A percentile compares a stretch with the other conserved stretches of the same genome.
Conservation (phyloP, 2,797 vertebrate species). For the Cossypha niveicapilla region DNA sequence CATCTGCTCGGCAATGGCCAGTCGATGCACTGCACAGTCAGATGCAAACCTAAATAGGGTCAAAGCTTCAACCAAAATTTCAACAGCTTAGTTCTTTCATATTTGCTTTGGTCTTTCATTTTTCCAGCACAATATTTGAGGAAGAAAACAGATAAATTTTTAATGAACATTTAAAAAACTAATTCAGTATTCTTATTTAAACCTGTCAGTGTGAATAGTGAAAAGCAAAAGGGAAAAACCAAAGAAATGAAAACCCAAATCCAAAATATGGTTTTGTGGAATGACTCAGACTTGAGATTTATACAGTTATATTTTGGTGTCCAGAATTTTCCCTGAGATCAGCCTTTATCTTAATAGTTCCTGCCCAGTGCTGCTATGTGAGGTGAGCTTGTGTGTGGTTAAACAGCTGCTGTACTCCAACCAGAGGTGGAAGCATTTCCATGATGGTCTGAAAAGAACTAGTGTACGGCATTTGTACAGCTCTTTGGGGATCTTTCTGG, state of each 20-base stretch:
- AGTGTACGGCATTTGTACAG: conserved; percentile 38
- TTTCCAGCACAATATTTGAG: not conserved
- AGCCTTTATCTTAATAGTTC: not conserved
- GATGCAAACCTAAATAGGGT: not conserved
- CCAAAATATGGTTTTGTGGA: not conserved
- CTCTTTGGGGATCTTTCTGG: conserved; percentile 67
- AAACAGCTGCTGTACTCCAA: conserved; percentile 17
- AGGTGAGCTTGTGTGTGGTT: conserved; percentile 24
- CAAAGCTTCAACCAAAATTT: not conserved
- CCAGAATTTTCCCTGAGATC: not conserved
- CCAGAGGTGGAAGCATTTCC: conserved; percentile 53
- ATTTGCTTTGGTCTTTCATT: not conserved
- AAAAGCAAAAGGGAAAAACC: not conserved
- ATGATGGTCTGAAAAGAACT: conserved; percentile 63
- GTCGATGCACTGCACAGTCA: not conserved
- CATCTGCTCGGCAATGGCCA: not conserved
- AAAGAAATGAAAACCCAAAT: not conserved
- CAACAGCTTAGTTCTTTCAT: not conserved
- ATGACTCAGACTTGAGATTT: not conserved
- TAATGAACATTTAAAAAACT: not conserved
- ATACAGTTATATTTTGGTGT: not conserved
- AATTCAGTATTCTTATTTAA: not conserved
- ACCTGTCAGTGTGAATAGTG: not conserved
- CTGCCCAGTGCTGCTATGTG: not conserved
- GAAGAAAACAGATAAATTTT: not conserved